Evolutionary conservation across 92 coral and sea anemone species (phyloP).

Genomic region (Meandrina meandrites): DNA sequence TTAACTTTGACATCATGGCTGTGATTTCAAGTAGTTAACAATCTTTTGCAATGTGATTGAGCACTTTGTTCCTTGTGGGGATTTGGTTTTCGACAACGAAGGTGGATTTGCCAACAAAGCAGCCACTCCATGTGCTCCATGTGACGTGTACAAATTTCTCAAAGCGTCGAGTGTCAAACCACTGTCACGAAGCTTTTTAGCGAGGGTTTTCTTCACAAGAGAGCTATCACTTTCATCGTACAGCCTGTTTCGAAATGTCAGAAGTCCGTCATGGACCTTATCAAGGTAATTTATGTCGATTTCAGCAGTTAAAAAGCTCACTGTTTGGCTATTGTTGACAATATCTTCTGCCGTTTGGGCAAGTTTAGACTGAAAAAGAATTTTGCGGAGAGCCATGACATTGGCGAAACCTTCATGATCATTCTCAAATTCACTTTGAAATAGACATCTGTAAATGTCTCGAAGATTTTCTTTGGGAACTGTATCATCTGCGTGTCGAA

Average conservation of each 20-base stretch:
- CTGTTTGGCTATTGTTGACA: not conserved
- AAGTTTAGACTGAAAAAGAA: slow-evolving; percentile 13
- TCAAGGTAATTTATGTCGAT: slow-evolving; percentile 10
- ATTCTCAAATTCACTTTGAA: slow-evolving; percentile 13
- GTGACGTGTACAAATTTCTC: slow-evolving; percentile 22
- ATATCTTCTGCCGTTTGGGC: slow-evolving; percentile 13
- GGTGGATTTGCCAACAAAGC: slow-evolving; percentile 28
- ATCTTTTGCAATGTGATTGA: too few relatives aligned
- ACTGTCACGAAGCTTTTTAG: slow-evolving; percentile 12
- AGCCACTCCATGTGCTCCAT: slow-evolving; percentile 30
- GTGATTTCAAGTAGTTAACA: too few relatives aligned
- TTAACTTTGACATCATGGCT: too few relatives aligned
- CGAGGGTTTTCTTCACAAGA: not conserved
- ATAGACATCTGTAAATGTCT: slow-evolving; percentile 10
- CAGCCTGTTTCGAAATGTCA: slow-evolving; percentile 19
- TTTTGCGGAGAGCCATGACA: slow-evolving; percentile 25
- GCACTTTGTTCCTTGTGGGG: too few relatives aligned
- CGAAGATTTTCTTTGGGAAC: not conserved
- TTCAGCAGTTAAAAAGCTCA: not conserved
- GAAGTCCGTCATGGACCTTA: slow-evolving; percentile 20
- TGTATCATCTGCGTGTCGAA: not conserved
- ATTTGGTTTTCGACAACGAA: slow-evolving; percentile 7
- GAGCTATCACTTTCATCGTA: not conserved
- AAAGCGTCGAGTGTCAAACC: slow-evolving; percentile 15
- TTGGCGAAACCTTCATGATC: slow-evolving; percentile 11